Base-by-base conservation (phyloP, 2,113 vertebrate species). In the Petroica traversi region DNA sequence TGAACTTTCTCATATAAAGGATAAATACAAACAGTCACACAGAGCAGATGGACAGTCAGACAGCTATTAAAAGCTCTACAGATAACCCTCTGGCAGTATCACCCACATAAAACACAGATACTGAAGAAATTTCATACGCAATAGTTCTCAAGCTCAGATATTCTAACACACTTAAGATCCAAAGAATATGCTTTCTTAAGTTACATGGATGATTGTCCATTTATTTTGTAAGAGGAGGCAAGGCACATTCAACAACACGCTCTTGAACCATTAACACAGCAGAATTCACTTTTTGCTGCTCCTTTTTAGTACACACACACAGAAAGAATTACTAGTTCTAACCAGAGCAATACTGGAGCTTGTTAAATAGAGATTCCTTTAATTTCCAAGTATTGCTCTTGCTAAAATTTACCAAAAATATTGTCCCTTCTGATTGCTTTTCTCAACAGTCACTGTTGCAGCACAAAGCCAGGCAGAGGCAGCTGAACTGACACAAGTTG, bases 261-360 rank as follows among this genome's bases (percentile, higher is more conserved):
- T 51, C 49, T 95, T 23, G 12, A 92, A 81, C 38, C 71, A 94
- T 91, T 94, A 96, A 93, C 14, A 12, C 45, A 49, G 64, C 43
- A 46, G 79, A 97, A 96, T 92, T 84, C 26, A 93, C 84, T 97
- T 74, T 93, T 43, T 75, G 41, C 79, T 95, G 85, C 83, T 91
- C 88, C 51, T 92, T 87, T 80, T 95, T 43, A 68, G 81, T 58
- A 80, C 29, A 71, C 67, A 85, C 62, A 77, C 72, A 85, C 88
- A 96, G 62, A 89, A 95, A 14, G 72, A 95, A 88, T 76, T 93
- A 88, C 9, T 61, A 55, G 14, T 73, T 93, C 64, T 88, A 68
- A 76, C 58, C 7, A 4, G 41, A 94, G 78, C 82, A n/a, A 63
- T 48, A 84, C 58, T 23, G 13, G n/a, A 51, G 36, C 43, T 61